These are phyloP conservation scores for Balearica regulorum DNA, from an alignment of 2,797 vertebrate genomes.

Conservation along the genomic window DNA sequence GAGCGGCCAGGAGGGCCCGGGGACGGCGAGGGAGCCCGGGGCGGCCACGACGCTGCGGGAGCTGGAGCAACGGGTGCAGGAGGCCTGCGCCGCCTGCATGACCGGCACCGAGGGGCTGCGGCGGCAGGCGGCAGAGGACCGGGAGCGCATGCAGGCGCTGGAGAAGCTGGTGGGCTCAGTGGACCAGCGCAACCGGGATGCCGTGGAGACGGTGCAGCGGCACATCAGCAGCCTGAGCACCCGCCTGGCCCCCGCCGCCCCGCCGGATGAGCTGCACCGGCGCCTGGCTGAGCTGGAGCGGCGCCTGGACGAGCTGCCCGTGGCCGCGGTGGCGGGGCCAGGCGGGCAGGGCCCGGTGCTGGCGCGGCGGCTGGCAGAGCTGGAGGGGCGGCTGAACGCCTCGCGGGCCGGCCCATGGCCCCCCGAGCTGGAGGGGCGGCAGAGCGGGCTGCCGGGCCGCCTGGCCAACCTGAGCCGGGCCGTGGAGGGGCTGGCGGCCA, in stretches of 20 bases:
- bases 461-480: conserved; percentile 76
- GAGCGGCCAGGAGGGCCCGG: conserved; percentile 79
- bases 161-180: conserved; percentile 84
- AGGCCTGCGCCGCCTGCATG: conserved; percentile 85
- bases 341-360: conserved; percentile 61
- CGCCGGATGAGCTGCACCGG: conserved; percentile 70
- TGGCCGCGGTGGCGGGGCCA: conserved; percentile 64
- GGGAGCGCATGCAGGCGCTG: conserved; percentile 81
- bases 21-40: conserved; percentile 35
- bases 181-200: conserved; percentile 82
- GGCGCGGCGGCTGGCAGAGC: background rate
- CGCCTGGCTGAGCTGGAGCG: conserved; percentile 75
- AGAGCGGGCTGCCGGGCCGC: conserved; percentile 71
- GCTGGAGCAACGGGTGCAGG: conserved; percentile 81
- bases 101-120: conserved; percentile 81
- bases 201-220: conserved; percentile 71
- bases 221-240: conserved; percentile 66
- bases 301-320: conserved; percentile 73
- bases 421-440: conserved; percentile 79
- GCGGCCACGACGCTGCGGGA: conserved; percentile 70
- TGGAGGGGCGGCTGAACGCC: conserved; percentile 58
- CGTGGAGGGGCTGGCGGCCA: conserved; percentile 79
- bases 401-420: conserved; percentile 73
- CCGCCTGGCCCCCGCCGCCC: conserved; percentile 68
- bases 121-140: conserved; percentile 82